A percentile compares a stretch with the other conserved stretches of the same genome.
Evolutionary conservation across 2,113 vertebrate genomes (phyloP).

Genomic region (Tragelaphus scriptus): DNA sequence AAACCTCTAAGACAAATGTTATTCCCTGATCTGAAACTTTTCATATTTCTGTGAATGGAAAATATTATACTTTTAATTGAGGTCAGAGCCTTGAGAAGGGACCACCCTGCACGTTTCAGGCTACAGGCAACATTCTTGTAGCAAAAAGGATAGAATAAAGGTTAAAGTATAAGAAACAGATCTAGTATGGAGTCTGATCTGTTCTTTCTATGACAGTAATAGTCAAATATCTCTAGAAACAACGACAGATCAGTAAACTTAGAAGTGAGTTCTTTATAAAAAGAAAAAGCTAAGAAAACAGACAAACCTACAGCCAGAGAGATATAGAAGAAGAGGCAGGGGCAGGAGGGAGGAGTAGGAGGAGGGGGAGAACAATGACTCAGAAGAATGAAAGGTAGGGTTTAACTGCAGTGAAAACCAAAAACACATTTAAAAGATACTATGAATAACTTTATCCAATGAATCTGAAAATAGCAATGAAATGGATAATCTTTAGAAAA

Average conservation of each 20-base stretch:
- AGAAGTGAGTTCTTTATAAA: neutral
- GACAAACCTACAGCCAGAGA: neutral
- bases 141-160: neutral
- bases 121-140: neutral
- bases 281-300: neutral
- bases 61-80: neutral
- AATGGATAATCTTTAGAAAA: neutral
- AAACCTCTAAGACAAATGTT: neutral
- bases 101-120: neutral
- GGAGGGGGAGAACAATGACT: neutral
- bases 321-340: rapidly evolving
- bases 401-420: neutral
- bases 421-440: neutral
- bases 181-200: neutral
- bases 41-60: neutral
- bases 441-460: neutral
- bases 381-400: neutral
- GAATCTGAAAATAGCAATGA: neutral
- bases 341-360: neutral
- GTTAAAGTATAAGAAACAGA: neutral
- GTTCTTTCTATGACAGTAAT: neutral
- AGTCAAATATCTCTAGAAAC: neutral
- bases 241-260: neutral
- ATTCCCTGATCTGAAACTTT: neutral
- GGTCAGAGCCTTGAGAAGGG: neutral